These are phyloP conservation scores for Ceyx margarethae DNA, from an alignment of 2,113 vertebrate genomes.

Conservation along the genomic window DNA sequence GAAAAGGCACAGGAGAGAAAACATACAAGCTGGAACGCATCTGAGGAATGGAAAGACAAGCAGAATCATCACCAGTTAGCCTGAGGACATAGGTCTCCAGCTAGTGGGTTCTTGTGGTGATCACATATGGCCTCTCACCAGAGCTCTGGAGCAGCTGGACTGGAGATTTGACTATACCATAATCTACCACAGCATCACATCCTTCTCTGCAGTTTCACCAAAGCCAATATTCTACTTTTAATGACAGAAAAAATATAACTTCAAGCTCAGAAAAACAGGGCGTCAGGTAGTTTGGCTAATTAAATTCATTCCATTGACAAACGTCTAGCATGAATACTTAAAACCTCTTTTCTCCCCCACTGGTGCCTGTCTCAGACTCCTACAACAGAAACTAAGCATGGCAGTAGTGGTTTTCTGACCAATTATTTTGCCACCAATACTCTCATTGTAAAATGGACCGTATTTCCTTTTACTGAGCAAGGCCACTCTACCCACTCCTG, in stretches of 20 bases:
- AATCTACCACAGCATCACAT: background rate
- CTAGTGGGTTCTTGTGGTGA: background rate
- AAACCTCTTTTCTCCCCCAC: background rate
- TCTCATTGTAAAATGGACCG: background rate
- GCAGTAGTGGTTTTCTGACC: background rate
- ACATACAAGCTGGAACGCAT: background rate
- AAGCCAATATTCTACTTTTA: background rate
- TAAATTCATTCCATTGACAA: background rate
- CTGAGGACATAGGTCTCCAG: background rate
- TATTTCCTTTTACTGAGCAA: background rate
- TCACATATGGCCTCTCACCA: constrained; percentile 38
- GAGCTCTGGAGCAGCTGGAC: background rate
- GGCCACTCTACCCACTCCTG: background rate
- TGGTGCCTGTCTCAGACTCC: background rate
- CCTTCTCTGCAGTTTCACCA: background rate
- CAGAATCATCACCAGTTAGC: constrained; percentile 24
- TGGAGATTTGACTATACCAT: accelerated
- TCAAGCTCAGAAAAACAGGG: background rate
- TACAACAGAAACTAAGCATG: background rate
- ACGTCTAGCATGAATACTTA: background rate
- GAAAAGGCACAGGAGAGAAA: background rate
- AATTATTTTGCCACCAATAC: background rate
- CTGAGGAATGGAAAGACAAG: background rate
- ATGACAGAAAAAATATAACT: background rate
- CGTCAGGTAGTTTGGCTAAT: background rate